Evolutionary conservation across 2,888 invertebrate species (phyloP), one percentile per base, ranked within the genome.

Genomic region (Hydroisotoma schaefferi): DNA sequence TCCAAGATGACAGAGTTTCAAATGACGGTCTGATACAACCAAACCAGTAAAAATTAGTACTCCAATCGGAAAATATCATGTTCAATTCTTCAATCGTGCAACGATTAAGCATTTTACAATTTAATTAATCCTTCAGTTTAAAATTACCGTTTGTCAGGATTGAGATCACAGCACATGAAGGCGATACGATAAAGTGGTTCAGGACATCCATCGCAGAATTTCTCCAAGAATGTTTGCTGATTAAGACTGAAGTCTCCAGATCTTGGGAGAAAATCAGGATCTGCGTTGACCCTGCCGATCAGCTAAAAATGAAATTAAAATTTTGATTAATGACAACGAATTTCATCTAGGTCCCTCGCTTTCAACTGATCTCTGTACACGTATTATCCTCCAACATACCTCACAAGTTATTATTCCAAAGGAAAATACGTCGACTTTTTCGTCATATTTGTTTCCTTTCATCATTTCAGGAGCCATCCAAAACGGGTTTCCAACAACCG

Each of bases 381-480:
- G n/a, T n/a, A 10, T 12, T 15, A 33, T 33, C 15, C n/a, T n/a
- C 10, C 25, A 15, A n/a, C 38, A 15, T 61, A 90, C 90, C 86
- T 95, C 95, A 76, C 95, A 95, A 2, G 94, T 80, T 62, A 95
- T 88, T 68, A 95, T 94, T 29, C 95, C 95, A 78, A 91, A 95
- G 26, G 94, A 94, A 78, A 95, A 95, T 63, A 95, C 87, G 75
- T 95, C 95, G 0, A 95, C 95, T 77, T 93, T 93, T 76, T 95
- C 94, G 75, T 95, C 94, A 76, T 95, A 95, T 69, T 90, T 89
- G 74, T 91, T 89, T 22, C 94, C 94, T 76, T 90, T 92, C 90
- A 95, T 91, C 95, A 95, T 95, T 78, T 95, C 95, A 0, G 95
- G 95, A 0, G 95, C 27, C 95, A 95, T 95, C 94, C 94, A 95